Percentiles rank a stretch among this genome's conserved stretches.
These are phyloP conservation scores for Hyposmocoma kahamanoa DNA, from an alignment of 1,140 invertebrate species.

Conservation along the genomic window DNA sequence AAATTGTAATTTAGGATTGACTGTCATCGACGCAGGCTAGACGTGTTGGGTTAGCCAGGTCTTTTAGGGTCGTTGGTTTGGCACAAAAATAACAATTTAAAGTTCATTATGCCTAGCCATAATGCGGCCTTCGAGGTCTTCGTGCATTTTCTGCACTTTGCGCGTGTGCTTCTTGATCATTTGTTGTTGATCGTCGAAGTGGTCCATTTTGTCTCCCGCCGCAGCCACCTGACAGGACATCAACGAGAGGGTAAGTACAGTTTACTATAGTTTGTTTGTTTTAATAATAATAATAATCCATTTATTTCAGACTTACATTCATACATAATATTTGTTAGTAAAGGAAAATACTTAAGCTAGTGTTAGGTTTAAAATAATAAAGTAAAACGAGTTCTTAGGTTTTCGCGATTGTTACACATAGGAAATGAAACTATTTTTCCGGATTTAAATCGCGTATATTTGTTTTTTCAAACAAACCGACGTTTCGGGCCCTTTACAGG, in stretches of 20 bases:
- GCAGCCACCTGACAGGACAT: slow-evolving; percentile 67
- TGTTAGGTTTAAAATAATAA: too few species aligned
- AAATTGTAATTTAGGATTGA: too few species aligned
- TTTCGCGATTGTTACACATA: not conserved
- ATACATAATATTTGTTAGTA: too few species aligned
- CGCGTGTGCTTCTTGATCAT: slow-evolving; percentile 86
- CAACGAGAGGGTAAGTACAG: not conserved
- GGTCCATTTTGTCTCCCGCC: slow-evolving; percentile 76
- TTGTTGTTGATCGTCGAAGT: slow-evolving; percentile 78
- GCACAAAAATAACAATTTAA: slow-evolving; percentile 47
- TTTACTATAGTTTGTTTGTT: not conserved
- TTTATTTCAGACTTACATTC: not conserved
- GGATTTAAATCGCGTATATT: too few species aligned
- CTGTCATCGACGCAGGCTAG: too few species aligned
- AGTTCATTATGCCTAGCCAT: slow-evolving; percentile 83
- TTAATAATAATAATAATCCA: not conserved
- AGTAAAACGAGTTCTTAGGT: not conserved
- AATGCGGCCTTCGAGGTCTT: slow-evolving; percentile 86
- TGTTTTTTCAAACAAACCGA: too few species aligned
- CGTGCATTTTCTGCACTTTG: slow-evolving; percentile 91
- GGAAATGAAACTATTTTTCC: too few species aligned
- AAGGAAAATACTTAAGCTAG: too few species aligned
- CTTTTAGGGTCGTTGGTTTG: too few species aligned
- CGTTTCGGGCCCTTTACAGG: too few species aligned
- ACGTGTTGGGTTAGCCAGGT: too few species aligned